Base-by-base conservation (phyloP, 1,140 invertebrate genomes). In the Brachionus angularis region DNA sequence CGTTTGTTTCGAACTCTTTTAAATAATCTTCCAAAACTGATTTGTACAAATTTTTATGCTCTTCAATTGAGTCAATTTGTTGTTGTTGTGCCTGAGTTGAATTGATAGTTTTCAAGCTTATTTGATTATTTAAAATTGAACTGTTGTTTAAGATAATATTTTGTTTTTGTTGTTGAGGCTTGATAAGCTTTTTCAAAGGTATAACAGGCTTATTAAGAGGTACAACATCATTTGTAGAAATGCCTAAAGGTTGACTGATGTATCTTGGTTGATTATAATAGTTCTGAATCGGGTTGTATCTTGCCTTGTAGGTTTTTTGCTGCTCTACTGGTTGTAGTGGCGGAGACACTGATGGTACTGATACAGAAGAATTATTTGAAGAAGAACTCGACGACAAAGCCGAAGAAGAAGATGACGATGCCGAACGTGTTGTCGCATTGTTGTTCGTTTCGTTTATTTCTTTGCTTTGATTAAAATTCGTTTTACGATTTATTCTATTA, bases 1-100 rank as follows among this genome's bases (percentile, higher is more conserved):
- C 18, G 7, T 25, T 23, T 25, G 5, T 23, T 3, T n/a, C n/a
- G n/a, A n/a, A n/a, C n/a, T n/a, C n/a, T n/a, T 58, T 0, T 10
- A 58, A 27, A 42, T 58, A 58, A n/a, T 36, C 7, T 33, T 58
- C 53, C 8, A 58, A 21, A 39, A n/a, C n/a, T n/a, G n/a, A n/a
- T n/a, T n/a, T n/a, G n/a, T n/a, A n/a, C n/a, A n/a, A n/a, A n/a
- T n/a, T n/a, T n/a, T n/a, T n/a, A n/a, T n/a, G n/a, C n/a, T n/a
- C n/a, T n/a, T n/a, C n/a, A n/a, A n/a, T n/a, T n/a, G n/a, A n/a
- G n/a, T n/a, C n/a, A n/a, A n/a, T n/a, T n/a, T n/a, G n/a, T n/a
- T n/a, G n/a, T n/a, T n/a, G n/a, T n/a, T n/a, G n/a, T n/a, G n/a
- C n/a, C n/a, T n/a, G n/a, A n/a, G n/a, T n/a, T n/a, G n/a, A n/a